Percentiles rank a stretch among this genome's conserved stretches.
Conservation (phyloP, 2,888 invertebrate genomes). For the Branchipolynoe longqiensis region DNA sequence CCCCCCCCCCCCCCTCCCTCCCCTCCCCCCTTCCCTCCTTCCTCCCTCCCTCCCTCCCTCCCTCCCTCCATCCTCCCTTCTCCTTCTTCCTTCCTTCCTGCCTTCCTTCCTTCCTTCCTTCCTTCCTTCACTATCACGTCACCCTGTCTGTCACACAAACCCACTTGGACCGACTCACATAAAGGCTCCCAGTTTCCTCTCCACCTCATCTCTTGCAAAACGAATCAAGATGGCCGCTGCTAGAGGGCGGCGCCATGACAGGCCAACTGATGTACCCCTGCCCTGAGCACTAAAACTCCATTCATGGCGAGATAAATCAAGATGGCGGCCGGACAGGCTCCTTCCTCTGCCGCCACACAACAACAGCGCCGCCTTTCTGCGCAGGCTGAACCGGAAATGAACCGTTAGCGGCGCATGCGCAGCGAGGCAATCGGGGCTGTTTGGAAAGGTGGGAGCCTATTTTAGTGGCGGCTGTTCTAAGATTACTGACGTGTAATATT, state of each 20-base stretch:
- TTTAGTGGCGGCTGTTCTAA: neutral
- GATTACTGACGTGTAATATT: neutral
- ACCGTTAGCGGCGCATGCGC: neutral
- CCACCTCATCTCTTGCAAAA: neutral
- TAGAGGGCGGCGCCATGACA: constrained; percentile 14
- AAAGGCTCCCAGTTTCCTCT: constrained; percentile 2
- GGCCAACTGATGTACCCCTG: constrained; percentile 13
- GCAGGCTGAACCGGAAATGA: neutral
- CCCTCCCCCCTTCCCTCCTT: neutral
- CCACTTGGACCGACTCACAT: too few species aligned
- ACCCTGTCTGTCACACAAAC: too few species aligned
- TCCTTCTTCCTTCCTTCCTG: neutral
- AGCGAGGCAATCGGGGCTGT: neutral
- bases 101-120: neutral
- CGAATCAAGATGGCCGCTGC: constrained; percentile 4
- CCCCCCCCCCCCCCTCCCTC: neutral
- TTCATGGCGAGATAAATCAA: constrained; percentile 1
- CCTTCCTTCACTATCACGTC: too few species aligned
- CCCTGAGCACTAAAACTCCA: neutral
- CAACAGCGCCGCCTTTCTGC: neutral
- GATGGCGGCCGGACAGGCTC: neutral
- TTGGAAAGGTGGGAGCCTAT: neutral
- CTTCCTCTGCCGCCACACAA: neutral
- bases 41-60: neutral
- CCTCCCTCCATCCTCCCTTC: neutral